Base-by-base conservation (phyloP, 2,113 vertebrate species). In the Prunella fulvescens region DNA sequence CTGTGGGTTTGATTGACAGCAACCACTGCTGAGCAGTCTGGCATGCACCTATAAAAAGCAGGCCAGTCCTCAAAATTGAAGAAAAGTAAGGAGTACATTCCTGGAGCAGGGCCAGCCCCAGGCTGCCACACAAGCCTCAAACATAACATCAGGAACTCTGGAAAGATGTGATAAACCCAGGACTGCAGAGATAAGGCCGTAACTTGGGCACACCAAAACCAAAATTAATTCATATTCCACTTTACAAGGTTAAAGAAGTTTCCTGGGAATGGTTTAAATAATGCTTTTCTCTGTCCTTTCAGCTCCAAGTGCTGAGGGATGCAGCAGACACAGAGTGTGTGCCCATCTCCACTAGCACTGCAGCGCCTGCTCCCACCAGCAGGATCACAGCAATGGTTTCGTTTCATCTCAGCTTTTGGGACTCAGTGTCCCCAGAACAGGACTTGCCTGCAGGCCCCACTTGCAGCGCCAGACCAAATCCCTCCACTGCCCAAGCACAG, bases 401-500 rank as follows among this genome's bases (percentile, higher is more conserved):
- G 1, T 16, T 14, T 31, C 3, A 2, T 19, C 44, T 50, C 48
- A 42, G 7, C 23, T 67, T 28, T 8, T 23, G 48, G 42, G 25
- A 56, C 31, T 19, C 45, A 11, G 6, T 0, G 1, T 48, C 40
- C 39, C 6, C 14, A 48, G 40, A n/a, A 1, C 31, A 57, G 23
- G 35, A 45, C 29, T 37, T 47, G 47, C 16, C 22, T 25, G 22
- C 22, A 48, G 57, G 24, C 14, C 35, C 40, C 8, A 12, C n/a
- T 0, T 40, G 28, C 62, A 78, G 58, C 37, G 24, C 6, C 62
- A 81, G 50, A 51, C 10, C 2, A 3, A 70, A 35, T 1, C 6
- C 22, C 13, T 47, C 9, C 0, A 0, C 26, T 31, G 37, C n/a
- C 42, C 0, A 0, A 62, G 25, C 1, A 3, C 0, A 3, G 24